Base-by-base conservation (phyloP, 2,888 invertebrate species). In the Leptogaster cylindrica region DNA sequence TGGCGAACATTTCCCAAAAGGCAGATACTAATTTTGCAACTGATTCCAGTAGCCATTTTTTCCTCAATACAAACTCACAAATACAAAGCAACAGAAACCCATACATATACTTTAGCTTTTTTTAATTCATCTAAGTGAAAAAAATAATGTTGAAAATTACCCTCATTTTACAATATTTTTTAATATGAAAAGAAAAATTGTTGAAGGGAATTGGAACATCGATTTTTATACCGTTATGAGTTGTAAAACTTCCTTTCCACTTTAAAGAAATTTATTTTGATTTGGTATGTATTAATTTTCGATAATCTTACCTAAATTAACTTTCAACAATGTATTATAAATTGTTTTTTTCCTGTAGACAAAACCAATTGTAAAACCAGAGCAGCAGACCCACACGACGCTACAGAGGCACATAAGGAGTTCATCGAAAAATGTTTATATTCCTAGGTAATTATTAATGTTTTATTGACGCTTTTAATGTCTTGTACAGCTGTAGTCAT, bases 381-480 rank as follows among this genome's bases (percentile, higher is more conserved):
- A 87, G 28, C 87, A 88, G 6, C 87, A 88, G 14, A 86, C 91
- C 70, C 91, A 91, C 79, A 91, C 91, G 69, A 91, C 91, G 55
- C 84, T 92, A 66, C 92, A 92, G 79, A 85, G 91, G 76, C 89
- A 91, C 73, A 89, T 92, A 71, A 75, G 79, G 65, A 70, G 71
- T 48, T 86, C 87, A 31, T 31, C 50, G 73, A 84, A 87, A 77
- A 88, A 87, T 78, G 86, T 88, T 73, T 87, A 87, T 76, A 88
- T 89, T 82, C 89, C 89, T 71, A 84, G 87, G 86, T 85, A 76
- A 77, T 25, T 16, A 23, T 23, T 46, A 12, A n/a, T n/a, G n/a
- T n/a, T n/a, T n/a, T n/a, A n/a, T n/a, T n/a, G n/a, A n/a, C n/a
- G n/a, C n/a, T n/a, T n/a, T n/a, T n/a, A n/a, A n/a, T n/a, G n/a